Percentiles rank a stretch among this genome's conserved stretches.
These are phyloP conservation scores for Pyrochroa serraticornis DNA, from an alignment of 2,888 invertebrate genomes.

Conservation along the genomic window DNA sequence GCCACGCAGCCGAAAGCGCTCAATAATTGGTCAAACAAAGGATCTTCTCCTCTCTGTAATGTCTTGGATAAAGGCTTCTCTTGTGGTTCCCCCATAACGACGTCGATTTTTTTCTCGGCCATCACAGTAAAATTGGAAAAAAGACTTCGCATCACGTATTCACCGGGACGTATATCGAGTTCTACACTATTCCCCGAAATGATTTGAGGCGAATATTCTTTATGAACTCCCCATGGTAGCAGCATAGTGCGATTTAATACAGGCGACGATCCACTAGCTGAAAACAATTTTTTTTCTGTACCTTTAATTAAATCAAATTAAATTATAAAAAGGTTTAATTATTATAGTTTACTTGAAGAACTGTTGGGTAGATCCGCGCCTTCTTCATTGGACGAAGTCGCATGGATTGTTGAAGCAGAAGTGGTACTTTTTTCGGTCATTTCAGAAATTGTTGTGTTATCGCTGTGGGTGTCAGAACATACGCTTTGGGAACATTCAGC, in stretches of 20 bases:
- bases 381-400: constrained; percentile 32
- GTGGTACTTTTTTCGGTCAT: constrained; percentile 52
- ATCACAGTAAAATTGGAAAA: constrained; percentile 95
- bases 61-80: constrained; percentile 96
- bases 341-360: constrained; percentile 8
- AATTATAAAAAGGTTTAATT: not conserved
- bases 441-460: constrained; percentile 54
- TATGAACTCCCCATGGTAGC: constrained; percentile 85
- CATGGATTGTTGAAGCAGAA: constrained; percentile 51
- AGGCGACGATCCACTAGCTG: constrained; percentile 16
- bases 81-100: constrained; percentile 90
- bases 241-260: constrained; percentile 62
- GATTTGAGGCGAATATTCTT: constrained; percentile 62
- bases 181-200: constrained; percentile 55
- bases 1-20: constrained; percentile 93
- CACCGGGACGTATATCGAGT: constrained; percentile 81
- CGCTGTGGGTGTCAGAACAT: constrained; percentile 56
- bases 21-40: constrained; percentile 91
- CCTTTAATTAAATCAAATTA: constrained; percentile 26
- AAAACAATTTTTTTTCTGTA: constrained; percentile 30
- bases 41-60: constrained; percentile 94
- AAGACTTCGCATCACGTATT: constrained; percentile 93
- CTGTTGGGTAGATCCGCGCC: constrained; percentile 27
- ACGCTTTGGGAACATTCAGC: constrained; percentile 55
- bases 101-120: constrained; percentile 95